A percentile compares a stretch with the other conserved stretches of the same genome.
These are phyloP conservation scores for Drosophila prolongata DNA, from an alignment of 2,888 invertebrate species.

Conservation along the genomic window DNA sequence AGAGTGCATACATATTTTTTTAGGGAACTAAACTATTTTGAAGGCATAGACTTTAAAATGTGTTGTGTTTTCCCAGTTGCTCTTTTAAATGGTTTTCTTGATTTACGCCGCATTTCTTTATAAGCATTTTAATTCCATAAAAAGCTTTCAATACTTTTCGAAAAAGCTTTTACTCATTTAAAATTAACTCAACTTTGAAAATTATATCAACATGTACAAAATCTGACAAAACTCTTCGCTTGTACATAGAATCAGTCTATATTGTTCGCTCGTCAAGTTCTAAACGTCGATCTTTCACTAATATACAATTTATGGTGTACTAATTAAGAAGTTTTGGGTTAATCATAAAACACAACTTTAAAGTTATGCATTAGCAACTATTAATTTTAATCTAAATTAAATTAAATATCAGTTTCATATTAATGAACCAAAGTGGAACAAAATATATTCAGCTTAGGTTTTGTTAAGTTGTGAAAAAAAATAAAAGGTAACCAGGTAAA, in stretches of 20 bases:
- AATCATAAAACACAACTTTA: neutral
- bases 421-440: neutral
- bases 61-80: neutral
- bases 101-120: neutral
- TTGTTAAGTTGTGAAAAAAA: too few relatives aligned
- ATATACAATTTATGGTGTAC: neutral
- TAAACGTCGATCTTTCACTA: neutral
- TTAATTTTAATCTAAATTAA: neutral
- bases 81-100: neutral
- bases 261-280: slow-evolving; percentile 1
- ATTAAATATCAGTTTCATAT: neutral
- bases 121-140: neutral
- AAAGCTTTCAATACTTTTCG: slow-evolving; percentile 4
- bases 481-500: too few relatives aligned
- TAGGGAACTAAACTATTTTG: too few relatives aligned
- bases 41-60: too few relatives aligned
- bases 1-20: too few relatives aligned
- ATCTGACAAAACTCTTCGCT: neutral
- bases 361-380: neutral
- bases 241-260: neutral
- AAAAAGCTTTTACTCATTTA: slow-evolving; percentile 8
- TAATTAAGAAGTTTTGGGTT: neutral
- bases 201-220: neutral
- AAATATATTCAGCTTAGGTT: neutral
- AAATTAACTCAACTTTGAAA: slow-evolving; percentile 4